Percentiles rank a stretch among this genome's conserved stretches.
phyloP scores from a whole-genome alignment of 2,113 vertebrate genomes.

The Pollachius pollachius region DNA sequence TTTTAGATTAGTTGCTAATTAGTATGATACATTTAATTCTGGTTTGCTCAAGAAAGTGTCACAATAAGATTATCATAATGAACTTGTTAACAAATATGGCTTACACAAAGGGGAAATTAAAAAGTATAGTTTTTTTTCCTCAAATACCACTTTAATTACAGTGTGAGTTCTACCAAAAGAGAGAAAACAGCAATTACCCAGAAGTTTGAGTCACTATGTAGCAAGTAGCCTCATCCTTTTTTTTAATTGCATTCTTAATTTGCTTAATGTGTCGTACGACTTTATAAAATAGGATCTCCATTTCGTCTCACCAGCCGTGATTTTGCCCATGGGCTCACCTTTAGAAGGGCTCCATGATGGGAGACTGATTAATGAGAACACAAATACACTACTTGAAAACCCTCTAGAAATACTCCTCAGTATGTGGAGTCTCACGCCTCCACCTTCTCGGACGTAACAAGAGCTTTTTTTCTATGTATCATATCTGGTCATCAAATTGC shows the following conservation, averaged over 20 bases:
- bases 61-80: slow-evolving; percentile 32
- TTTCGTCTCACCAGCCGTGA: slow-evolving; percentile 5
- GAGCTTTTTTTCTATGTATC: slow-evolving; percentile 38
- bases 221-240: slow-evolving; percentile 31
- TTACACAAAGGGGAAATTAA: slow-evolving; percentile 23
- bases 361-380: slow-evolving; percentile 37
- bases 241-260: slow-evolving; percentile 27
- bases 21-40: slow-evolving; percentile 46
- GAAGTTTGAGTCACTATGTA: slow-evolving; percentile 27
- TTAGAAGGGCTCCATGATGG: slow-evolving; percentile 25
- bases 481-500: slow-evolving; percentile 62
- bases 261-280: slow-evolving; percentile 33
- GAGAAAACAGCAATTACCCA: slow-evolving; percentile 16
- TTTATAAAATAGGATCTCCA: slow-evolving; percentile 32
- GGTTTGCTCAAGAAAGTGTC: slow-evolving; percentile 14
- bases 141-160: neutral
- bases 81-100: neutral
- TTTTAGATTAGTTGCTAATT: slow-evolving; percentile 40
- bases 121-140: neutral
- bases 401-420: slow-evolving; percentile 42
- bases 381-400: slow-evolving; percentile 31
- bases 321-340: slow-evolving; percentile 11
- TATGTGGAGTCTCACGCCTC: slow-evolving; percentile 40
- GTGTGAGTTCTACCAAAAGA: neutral
- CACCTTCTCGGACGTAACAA: slow-evolving; percentile 46